phyloP scores from a whole-genome alignment of 2,888 invertebrate genomes.

The Pantelozetes paolii region DNA sequence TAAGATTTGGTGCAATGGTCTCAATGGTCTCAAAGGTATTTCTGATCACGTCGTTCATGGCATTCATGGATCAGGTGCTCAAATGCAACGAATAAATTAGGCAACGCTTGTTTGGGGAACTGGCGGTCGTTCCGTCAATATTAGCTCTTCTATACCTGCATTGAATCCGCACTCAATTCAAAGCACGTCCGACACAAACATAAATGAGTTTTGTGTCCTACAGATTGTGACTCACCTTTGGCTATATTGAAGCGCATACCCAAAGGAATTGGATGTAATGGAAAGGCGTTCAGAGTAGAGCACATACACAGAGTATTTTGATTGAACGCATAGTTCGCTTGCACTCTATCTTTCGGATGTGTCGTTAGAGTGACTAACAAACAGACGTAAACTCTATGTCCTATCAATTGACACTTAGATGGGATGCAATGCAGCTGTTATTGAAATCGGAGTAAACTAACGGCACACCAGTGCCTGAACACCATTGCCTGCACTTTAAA shows the following conservation, averaged over 20 bases:
- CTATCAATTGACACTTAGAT: slow-evolving; percentile 21
- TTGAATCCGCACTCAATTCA: background rate
- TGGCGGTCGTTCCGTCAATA: background rate
- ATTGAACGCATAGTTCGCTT: background rate
- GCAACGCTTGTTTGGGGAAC: background rate
- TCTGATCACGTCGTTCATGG: slow-evolving; percentile 4
- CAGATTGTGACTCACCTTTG: slow-evolving; percentile 13
- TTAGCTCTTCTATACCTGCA: background rate
- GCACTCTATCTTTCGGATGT: background rate
- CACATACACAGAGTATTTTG: background rate
- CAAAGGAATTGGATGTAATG: background rate
- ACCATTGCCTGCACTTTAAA: slow-evolving; percentile 11
- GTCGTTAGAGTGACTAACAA: background rate
- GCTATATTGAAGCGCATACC: background rate
- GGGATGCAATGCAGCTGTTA: slow-evolving; percentile 13
- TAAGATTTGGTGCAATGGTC: background rate
- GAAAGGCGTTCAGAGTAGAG: background rate
- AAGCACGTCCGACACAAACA: background rate
- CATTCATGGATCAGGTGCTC: slow-evolving; percentile 10
- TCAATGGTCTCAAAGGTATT: slow-evolving; percentile 2
- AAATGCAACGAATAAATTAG: background rate
- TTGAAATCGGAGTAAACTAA: slow-evolving; percentile 10
- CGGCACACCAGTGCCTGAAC: too few species aligned
- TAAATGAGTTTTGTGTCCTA: background rate
- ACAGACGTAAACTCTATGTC: background rate